Evolutionary conservation across 2,113 vertebrate genomes (phyloP).

Genomic region (Centropristis striata): DNA sequence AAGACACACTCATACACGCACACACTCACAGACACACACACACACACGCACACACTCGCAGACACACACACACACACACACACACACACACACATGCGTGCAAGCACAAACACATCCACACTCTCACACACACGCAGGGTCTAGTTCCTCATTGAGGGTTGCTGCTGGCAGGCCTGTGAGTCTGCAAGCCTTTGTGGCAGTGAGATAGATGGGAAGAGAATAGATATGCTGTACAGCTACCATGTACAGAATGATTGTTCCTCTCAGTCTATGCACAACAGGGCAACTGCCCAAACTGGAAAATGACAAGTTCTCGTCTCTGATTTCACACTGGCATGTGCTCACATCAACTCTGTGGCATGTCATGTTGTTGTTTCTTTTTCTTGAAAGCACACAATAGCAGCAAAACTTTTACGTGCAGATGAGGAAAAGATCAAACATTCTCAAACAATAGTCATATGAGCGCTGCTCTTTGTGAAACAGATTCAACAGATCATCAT

Average conservation of each 20-base stretch:
- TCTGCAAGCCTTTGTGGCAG: slow-evolving; percentile 80
- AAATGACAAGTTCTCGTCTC: slow-evolving; percentile 51
- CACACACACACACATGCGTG: slow-evolving; percentile 12
- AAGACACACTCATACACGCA: slow-evolving; percentile 70
- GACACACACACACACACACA: slow-evolving; percentile 1
- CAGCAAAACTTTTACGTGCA: slow-evolving; percentile 46
- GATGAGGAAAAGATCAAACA: slow-evolving; percentile 41
- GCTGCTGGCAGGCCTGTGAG: slow-evolving; percentile 82
- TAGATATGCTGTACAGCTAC: slow-evolving; percentile 73
- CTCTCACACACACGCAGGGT: slow-evolving; percentile 54
- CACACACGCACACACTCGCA: slow-evolving; percentile 29
- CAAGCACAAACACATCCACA: slow-evolving; percentile 27
- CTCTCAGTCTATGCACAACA: slow-evolving; percentile 61
- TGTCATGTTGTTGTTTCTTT: slow-evolving; percentile 24
- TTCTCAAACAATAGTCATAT: slow-evolving; percentile 44
- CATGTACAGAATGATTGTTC: slow-evolving; percentile 64
- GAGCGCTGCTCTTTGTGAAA: slow-evolving; percentile 52
- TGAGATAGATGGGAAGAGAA: slow-evolving; percentile 77
- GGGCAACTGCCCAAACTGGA: slow-evolving; percentile 68
- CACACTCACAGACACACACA: slow-evolving; percentile 46
- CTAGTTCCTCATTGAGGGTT: slow-evolving; percentile 79
- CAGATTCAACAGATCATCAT: slow-evolving; percentile 68
- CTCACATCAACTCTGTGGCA: background rate
- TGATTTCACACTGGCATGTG: slow-evolving; percentile 25
- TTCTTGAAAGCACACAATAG: slow-evolving; percentile 19